A percentile compares a stretch with the other conserved stretches of the same genome.
Conservation (phyloP, 2,888 invertebrate genomes). For the Agriopis marginaria region DNA sequence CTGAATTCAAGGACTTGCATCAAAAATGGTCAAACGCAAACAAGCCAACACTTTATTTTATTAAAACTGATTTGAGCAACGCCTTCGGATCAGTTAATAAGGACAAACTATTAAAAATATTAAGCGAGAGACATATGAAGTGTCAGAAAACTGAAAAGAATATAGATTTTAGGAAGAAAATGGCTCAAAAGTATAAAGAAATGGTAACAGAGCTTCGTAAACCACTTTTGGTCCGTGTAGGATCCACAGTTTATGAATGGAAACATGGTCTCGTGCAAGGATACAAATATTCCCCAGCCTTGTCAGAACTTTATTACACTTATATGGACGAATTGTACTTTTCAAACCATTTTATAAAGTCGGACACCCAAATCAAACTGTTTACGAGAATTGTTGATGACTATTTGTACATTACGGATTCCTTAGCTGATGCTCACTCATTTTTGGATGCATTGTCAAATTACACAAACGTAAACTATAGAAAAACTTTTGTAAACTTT, state of each 20-base stretch:
- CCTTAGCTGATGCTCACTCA: conserved; percentile 65
- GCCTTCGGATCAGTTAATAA: conserved; percentile 81
- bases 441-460: conserved; percentile 72
- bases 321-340: conserved; percentile 73
- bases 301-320: conserved; percentile 79
- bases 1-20: conserved; percentile 60
- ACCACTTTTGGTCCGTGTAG: conserved; percentile 74
- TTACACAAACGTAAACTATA: conserved; percentile 76
- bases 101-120: conserved; percentile 66
- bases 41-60: conserved; percentile 76
- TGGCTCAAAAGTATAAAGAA: conserved; percentile 68
- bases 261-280: conserved; percentile 79
- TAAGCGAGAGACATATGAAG: conserved; percentile 61
- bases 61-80: conserved; percentile 80
- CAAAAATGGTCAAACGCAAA: conserved; percentile 64
- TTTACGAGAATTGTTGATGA: conserved; percentile 81
- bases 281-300: conserved; percentile 81
- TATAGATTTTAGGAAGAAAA: conserved; percentile 61
- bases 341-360: conserved; percentile 54
- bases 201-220: conserved; percentile 68
- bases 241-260: conserved; percentile 81
- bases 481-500: conserved; percentile 78
- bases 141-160: conserved; percentile 65
- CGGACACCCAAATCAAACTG: conserved; percentile 59
- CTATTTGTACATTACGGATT: conserved; percentile 78